phyloP scores from a whole-genome alignment of 2,797 vertebrate genomes.

The Sus cebifrons region DNA sequence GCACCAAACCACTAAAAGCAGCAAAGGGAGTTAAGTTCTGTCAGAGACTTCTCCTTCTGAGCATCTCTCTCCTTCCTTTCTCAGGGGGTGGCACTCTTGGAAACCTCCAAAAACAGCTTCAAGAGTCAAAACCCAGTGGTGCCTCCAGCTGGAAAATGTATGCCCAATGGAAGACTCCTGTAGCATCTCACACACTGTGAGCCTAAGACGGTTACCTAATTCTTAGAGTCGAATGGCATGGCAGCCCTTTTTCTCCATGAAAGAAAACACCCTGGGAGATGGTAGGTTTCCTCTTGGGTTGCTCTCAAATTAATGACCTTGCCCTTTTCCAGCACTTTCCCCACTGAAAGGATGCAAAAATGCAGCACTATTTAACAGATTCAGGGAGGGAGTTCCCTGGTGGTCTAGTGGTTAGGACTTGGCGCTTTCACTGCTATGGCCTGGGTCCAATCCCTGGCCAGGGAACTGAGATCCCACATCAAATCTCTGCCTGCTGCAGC shows the following conservation, averaged over 20 bases:
- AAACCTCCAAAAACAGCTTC: neutral
- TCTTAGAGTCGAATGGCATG: neutral
- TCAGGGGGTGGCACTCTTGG: neutral
- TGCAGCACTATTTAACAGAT: neutral
- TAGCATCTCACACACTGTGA: rapidly evolving
- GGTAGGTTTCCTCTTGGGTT: neutral
- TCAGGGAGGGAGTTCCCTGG: neutral
- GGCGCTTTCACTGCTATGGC: too few relatives aligned
- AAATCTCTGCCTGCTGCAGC: too few relatives aligned
- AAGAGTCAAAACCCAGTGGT: neutral
- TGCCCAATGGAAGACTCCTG: neutral
- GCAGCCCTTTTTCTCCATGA: neutral
- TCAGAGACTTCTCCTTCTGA: constrained; percentile 16
- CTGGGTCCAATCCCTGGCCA: too few relatives aligned
- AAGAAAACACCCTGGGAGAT: neutral
- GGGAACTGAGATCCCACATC: too few relatives aligned
- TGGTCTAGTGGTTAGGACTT: too few relatives aligned
- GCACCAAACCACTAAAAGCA: constrained; percentile 65
- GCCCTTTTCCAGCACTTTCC: neutral
- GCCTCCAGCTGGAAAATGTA: neutral
- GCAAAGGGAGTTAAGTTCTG: constrained; percentile 13
- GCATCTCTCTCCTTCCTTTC: constrained; percentile 29
- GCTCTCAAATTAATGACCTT: neutral
- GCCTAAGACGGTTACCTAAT: neutral
- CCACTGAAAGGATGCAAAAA: neutral